phyloP scores from a whole-genome alignment of 2,888 invertebrate species.

The Notodonta dromedarius region DNA sequence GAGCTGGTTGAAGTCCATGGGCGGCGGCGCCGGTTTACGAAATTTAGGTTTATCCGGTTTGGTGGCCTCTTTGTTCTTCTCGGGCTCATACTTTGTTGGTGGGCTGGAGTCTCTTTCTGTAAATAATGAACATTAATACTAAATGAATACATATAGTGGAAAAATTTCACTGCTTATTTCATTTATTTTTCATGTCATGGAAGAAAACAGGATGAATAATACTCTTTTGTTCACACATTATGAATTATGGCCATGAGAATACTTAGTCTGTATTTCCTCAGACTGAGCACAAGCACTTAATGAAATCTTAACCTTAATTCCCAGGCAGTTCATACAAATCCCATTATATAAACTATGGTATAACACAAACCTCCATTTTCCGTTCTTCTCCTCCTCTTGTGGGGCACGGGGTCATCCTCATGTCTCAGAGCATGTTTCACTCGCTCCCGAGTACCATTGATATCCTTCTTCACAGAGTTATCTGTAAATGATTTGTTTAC shows the following conservation, averaged over 20 bases:
- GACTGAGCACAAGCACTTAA: too few relatives aligned
- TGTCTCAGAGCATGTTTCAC: slow-evolving; percentile 91
- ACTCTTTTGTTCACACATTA: too few relatives aligned
- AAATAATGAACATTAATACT: slow-evolving; percentile 11
- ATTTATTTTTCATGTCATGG: too few relatives aligned
- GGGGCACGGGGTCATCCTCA: slow-evolving; percentile 89
- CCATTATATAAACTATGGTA: slow-evolving; percentile 28
- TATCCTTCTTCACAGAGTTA: slow-evolving; percentile 67
- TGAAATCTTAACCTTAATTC: too few relatives aligned
- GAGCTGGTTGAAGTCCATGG: slow-evolving; percentile 91
- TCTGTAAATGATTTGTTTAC: slow-evolving; percentile 42
- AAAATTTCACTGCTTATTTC: too few relatives aligned
- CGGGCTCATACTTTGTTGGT: slow-evolving; percentile 67
- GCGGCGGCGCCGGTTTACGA: slow-evolving; percentile 87
- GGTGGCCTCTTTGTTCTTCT: slow-evolving; percentile 66
- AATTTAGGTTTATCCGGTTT: slow-evolving; percentile 83
- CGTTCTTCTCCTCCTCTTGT: slow-evolving; percentile 80
- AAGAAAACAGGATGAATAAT: too few relatives aligned
- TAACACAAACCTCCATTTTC: slow-evolving; percentile 63
- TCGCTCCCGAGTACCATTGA: slow-evolving; percentile 87
- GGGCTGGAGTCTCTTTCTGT: slow-evolving; percentile 61
- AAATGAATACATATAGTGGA: not conserved
- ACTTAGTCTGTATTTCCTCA: too few relatives aligned
- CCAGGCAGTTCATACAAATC: too few relatives aligned
- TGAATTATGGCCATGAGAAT: too few relatives aligned